Evolutionary conservation across 1,140 invertebrate genomes (phyloP).

Genomic region (Nomia melanderi): DNA sequence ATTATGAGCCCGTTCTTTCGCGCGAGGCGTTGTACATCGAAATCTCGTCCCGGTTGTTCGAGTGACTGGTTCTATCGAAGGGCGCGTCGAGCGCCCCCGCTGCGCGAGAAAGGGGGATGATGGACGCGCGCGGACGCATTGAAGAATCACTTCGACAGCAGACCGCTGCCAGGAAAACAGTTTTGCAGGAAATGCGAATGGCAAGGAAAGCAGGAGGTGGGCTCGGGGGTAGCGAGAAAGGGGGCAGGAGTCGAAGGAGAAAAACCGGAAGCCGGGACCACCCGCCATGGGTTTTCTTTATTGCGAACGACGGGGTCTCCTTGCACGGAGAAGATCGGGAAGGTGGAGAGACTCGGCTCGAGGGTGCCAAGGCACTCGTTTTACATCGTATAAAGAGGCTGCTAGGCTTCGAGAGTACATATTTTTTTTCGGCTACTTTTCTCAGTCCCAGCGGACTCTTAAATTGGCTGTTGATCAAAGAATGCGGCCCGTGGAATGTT

Average conservation of each 20-base stretch:
- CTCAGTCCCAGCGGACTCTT: not conserved
- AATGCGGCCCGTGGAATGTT: not conserved
- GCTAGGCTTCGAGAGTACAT: constrained; percentile 4
- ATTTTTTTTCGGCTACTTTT: constrained; percentile 13
- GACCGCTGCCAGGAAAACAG: constrained; percentile 53
- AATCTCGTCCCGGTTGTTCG: not conserved
- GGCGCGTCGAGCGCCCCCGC: constrained; percentile 46
- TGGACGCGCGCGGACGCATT: constrained; percentile 38
- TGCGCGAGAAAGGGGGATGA: constrained; percentile 57
- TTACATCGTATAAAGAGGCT: constrained; percentile 23
- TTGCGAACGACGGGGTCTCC: constrained; percentile 61
- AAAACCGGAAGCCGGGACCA: constrained; percentile 66
- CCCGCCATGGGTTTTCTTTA: constrained; percentile 70
- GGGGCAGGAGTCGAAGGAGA: constrained; percentile 18
- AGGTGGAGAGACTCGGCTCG: constrained; percentile 40
- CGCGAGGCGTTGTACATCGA: not conserved
- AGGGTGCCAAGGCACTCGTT: constrained; percentile 38
- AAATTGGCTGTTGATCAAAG: constrained; percentile 22
- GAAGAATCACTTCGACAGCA: constrained; percentile 38
- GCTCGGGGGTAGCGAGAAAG: not conserved
- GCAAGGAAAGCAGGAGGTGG: not conserved
- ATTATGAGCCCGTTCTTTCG: constrained; percentile 1
- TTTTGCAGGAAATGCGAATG: constrained; percentile 48
- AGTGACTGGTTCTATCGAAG: constrained; percentile 29
- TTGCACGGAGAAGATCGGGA: constrained; percentile 44